Evolutionary conservation across 2,113 vertebrate species (phyloP).

Genomic region (Myotis davidii): DNA sequence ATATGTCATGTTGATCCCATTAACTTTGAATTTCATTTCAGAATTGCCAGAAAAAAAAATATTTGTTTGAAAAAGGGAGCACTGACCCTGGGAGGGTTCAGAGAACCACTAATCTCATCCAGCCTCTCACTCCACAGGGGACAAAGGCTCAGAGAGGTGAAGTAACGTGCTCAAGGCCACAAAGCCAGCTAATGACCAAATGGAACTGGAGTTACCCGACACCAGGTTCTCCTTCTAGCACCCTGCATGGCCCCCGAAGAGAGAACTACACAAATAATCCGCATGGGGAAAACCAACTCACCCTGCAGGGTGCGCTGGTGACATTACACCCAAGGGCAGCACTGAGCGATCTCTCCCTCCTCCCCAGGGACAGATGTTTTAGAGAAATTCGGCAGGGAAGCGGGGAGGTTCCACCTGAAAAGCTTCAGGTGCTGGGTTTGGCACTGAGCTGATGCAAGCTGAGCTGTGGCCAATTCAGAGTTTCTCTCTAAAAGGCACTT

Average conservation of each 20-base stretch:
- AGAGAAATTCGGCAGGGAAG: neutral
- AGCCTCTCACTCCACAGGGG: neutral
- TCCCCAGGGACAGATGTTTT: neutral
- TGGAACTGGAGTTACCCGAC: neutral
- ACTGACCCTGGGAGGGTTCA: neutral
- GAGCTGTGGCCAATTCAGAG: neutral
- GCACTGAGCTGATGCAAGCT: neutral
- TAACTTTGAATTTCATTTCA: slow-evolving; percentile 29
- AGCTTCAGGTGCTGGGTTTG: neutral
- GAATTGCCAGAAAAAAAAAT: neutral
- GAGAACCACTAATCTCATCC: neutral
- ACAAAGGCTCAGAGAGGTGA: neutral
- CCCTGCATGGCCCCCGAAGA: neutral
- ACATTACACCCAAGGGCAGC: neutral
- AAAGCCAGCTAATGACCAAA: neutral
- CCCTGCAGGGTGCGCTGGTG: neutral
- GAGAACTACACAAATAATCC: neutral
- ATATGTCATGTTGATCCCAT: neutral
- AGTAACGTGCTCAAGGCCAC: neutral
- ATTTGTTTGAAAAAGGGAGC: neutral
- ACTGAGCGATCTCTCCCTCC: neutral
- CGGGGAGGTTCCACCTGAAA: neutral
- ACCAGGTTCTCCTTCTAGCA: neutral
- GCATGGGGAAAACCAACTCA: neutral
- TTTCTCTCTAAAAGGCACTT: slow-evolving; percentile 19